Percentiles rank a stretch among this genome's conserved stretches.
Evolutionary conservation across 2,113 vertebrate genomes (phyloP).

Genomic region (Pachyramphus minor): DNA sequence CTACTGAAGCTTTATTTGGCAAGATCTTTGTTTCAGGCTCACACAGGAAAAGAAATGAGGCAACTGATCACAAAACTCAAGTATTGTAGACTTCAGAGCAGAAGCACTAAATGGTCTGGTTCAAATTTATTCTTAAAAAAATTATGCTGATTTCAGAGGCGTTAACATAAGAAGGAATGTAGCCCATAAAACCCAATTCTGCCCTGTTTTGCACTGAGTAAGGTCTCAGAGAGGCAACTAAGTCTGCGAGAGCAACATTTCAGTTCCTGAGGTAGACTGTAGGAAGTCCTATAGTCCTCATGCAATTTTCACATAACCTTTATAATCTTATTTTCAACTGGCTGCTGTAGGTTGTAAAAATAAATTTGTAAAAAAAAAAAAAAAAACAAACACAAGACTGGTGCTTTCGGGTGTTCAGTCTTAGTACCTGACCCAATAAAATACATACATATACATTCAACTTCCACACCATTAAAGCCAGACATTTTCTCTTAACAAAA

Average conservation of each 20-base stretch:
- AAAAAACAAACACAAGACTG: background rate
- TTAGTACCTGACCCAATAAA: conserved; percentile 30
- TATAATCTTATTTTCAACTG: conserved; percentile 9
- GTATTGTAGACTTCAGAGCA: background rate
- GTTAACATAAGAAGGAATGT: background rate
- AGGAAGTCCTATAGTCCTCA: background rate
- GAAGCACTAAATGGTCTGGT: background rate
- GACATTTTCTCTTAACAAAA: conserved; percentile 26
- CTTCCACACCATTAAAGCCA: conserved; percentile 27
- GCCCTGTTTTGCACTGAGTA: background rate
- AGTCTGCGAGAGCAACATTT: background rate
- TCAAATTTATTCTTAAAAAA: background rate
- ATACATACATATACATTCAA: background rate
- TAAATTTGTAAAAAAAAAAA: background rate
- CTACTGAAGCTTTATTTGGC: conserved; percentile 44
- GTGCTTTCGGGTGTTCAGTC: conserved; percentile 18
- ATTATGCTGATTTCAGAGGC: background rate
- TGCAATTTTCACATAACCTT: background rate
- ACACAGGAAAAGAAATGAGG: background rate
- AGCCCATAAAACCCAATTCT: background rate
- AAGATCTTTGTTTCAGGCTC: conserved; percentile 9
- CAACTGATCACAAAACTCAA: background rate
- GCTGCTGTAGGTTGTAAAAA: conserved; percentile 21
- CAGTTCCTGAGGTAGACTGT: background rate
- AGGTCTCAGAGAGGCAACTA: background rate